Evolutionary conservation across 2,888 invertebrate genomes (phyloP).

Genomic region (Folsomia candida): DNA sequence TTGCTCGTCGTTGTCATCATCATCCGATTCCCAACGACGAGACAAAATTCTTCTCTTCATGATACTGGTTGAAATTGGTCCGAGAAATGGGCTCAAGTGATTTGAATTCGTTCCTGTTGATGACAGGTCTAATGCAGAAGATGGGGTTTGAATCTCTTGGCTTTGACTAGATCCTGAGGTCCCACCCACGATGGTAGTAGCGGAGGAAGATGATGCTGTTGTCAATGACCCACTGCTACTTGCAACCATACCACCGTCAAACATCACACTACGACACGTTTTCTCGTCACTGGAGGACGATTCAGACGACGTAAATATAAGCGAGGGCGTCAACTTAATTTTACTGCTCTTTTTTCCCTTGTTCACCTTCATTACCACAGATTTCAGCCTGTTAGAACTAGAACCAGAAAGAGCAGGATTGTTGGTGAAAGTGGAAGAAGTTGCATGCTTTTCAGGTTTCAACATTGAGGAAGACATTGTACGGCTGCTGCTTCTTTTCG

Average conservation of each 20-base stretch:
- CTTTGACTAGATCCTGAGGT: neutral
- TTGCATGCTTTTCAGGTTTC: no score
- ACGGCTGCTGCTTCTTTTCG: no score
- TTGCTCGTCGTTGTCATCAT: neutral
- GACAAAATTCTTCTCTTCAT: neutral
- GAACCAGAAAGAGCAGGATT: neutral
- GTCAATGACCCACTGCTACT: neutral
- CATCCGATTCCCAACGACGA: constrained; percentile 13
- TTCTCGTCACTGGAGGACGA: neutral
- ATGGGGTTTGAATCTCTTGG: neutral
- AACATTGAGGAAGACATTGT: no score
- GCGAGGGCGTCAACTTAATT: neutral
- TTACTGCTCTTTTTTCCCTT: neutral
- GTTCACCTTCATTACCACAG: neutral
- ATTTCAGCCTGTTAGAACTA: neutral
- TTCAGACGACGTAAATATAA: neutral
- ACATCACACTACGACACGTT: neutral
- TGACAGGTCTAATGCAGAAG: neutral
- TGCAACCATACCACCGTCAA: no score
- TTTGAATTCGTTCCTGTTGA: neutral
- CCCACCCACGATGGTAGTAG: neutral
- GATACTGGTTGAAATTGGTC: neutral
- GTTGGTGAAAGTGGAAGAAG: no score
- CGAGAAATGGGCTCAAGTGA: neutral
- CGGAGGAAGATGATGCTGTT: neutral